Evolutionary conservation across 2,113 vertebrate species (phyloP).

Genomic region (Pipa parva): DNA sequence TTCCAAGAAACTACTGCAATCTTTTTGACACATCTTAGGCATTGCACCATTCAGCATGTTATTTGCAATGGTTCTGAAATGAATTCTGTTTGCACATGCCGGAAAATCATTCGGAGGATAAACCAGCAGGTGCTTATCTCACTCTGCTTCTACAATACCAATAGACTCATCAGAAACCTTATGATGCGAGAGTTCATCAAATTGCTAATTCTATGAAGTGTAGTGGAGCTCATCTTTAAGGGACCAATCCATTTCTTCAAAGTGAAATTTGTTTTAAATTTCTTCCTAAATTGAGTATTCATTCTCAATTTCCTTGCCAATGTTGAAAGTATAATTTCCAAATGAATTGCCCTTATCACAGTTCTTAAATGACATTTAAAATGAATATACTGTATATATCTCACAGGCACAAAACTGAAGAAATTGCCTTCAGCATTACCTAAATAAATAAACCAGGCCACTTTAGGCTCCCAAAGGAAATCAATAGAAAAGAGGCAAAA

Average conservation of each 20-base stretch:
- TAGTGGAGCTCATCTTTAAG: conserved; percentile 50
- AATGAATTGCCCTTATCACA: conserved; percentile 20
- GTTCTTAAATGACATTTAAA: conserved; percentile 48
- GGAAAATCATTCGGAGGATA: conserved; percentile 38
- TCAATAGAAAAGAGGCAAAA: too few relatives aligned
- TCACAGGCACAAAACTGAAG: conserved; percentile 42
- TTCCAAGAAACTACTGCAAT: conserved; percentile 18
- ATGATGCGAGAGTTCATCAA: conserved; percentile 47
- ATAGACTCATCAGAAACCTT: conserved; percentile 53
- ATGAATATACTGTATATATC: conserved; percentile 36
- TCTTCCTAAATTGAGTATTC: conserved; percentile 50
- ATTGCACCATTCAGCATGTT: conserved; percentile 34
- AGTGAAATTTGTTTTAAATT: conserved; percentile 50
- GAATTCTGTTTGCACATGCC: conserved; percentile 40
- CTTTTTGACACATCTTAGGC: conserved; percentile 23
- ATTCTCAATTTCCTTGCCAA: conserved; percentile 46
- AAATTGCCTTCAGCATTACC: conserved; percentile 13
- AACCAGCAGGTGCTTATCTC: conserved; percentile 51
- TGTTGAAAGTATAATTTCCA: conserved; percentile 48
- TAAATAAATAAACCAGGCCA: too few relatives aligned
- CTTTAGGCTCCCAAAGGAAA: too few relatives aligned
- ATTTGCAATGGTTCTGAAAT: conserved; percentile 32
- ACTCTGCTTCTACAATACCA: conserved; percentile 49
- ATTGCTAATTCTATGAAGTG: conserved; percentile 49
- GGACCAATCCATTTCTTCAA: conserved; percentile 31